A percentile compares a stretch with the other conserved stretches of the same genome.
Conservation (phyloP, 2,797 vertebrate species). For the Thaleichthys pacificus region DNA sequence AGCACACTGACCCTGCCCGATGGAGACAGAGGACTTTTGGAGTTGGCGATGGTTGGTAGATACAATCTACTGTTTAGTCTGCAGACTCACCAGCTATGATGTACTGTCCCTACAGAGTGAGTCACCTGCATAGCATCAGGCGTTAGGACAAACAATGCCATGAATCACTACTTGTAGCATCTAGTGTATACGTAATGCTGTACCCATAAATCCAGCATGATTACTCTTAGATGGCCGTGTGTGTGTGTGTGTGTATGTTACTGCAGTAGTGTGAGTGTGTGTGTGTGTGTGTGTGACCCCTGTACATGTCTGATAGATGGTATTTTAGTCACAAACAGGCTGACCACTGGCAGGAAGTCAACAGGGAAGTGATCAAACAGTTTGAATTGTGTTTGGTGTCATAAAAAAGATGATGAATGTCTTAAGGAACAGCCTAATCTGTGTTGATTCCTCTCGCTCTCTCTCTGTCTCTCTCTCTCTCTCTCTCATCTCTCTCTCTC, state of each 20-base stretch:
- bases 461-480: neutral
- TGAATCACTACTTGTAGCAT: neutral
- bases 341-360: constrained; percentile 12
- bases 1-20: neutral
- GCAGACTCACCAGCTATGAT: neutral
- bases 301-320: neutral
- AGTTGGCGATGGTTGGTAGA: no score
- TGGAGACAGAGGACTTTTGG: no score
- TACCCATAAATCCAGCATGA: no score
- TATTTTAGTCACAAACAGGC: neutral
- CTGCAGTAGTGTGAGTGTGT: no score
- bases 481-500: neutral
- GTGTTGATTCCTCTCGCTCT: constrained; percentile 11
- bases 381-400: constrained; percentile 52
- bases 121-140: neutral
- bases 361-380: constrained; percentile 47
- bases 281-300: neutral
- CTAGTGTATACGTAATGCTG: no score
- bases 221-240: no score
- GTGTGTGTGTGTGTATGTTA: no score
- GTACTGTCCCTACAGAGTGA: neutral
- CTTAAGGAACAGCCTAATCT: neutral
- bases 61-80: constrained; percentile 19
- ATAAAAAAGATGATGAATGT: constrained; percentile 40
- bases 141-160: neutral